Conservation (phyloP, 2,797 vertebrate species). For the Limosa lapponica region DNA sequence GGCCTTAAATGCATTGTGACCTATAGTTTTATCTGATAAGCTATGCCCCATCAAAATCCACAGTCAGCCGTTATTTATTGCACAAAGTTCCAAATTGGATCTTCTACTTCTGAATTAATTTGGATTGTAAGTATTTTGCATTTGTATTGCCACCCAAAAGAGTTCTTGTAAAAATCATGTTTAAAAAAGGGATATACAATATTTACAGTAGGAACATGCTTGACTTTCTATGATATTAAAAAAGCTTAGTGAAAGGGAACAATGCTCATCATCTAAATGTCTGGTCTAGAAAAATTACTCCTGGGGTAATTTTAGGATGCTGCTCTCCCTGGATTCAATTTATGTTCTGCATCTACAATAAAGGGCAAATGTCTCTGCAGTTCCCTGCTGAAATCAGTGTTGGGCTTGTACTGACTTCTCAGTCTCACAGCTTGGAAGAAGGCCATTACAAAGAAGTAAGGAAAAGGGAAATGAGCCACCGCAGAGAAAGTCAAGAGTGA, state of each 20-base stretch:
- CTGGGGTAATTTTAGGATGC: slow-evolving; percentile 54
- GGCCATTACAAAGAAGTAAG: slow-evolving; percentile 39
- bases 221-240: slow-evolving; percentile 61
- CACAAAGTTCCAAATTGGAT: slow-evolving; percentile 24
- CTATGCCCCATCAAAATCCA: slow-evolving; percentile 46
- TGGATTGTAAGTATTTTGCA: slow-evolving; percentile 53
- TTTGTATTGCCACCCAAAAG: slow-evolving; percentile 32
- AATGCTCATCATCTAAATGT: slow-evolving; percentile 17
- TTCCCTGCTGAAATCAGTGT: slow-evolving; percentile 55
- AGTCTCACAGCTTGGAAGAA: slow-evolving; percentile 59
- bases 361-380: slow-evolving; percentile 66
- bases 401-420: slow-evolving; percentile 43
- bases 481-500: slow-evolving; percentile 57
- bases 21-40: slow-evolving; percentile 58
- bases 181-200: slow-evolving; percentile 30
- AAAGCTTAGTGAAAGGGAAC: slow-evolving; percentile 41
- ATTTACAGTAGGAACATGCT: slow-evolving; percentile 35
- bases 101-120: slow-evolving; percentile 61
- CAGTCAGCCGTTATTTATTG: slow-evolving; percentile 61
- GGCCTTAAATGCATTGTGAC: slow-evolving; percentile 47
- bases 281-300: slow-evolving; percentile 44
- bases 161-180: slow-evolving; percentile 22
- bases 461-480: slow-evolving; percentile 54
- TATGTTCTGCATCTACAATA: slow-evolving; percentile 66
- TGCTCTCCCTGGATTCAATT: slow-evolving; percentile 58